These are phyloP conservation scores for Menidia menidia DNA, from an alignment of 2,797 vertebrate species.

Conservation along the genomic window DNA sequence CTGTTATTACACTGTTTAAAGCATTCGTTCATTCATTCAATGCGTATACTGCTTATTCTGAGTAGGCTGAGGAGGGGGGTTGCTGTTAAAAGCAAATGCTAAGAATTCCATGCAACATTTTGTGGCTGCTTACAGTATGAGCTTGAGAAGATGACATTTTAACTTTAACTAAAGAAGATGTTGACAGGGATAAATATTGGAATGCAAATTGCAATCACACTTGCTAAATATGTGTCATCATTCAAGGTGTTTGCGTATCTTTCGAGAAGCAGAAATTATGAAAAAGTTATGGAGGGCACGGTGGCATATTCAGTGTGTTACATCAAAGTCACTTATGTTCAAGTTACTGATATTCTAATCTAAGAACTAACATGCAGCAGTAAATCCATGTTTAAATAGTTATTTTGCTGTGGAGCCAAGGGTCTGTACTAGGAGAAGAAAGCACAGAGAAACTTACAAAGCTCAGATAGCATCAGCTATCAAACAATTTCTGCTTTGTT, in stretches of 20 bases:
- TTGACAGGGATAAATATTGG: background rate
- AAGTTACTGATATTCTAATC: background rate
- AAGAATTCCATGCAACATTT: too few species aligned
- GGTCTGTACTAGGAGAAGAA: background rate
- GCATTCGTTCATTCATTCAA: too few species aligned
- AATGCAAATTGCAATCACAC: constrained; percentile 4
- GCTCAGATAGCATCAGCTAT: constrained; percentile 17
- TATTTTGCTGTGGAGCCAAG: too few species aligned
- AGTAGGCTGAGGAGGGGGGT: too few species aligned
- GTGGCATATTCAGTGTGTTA: too few species aligned
- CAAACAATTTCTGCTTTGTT: constrained; percentile 19
- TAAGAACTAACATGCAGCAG: too few species aligned
- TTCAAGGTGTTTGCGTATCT: background rate
- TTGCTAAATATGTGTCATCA: constrained; percentile 3
- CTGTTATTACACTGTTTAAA: too few species aligned
- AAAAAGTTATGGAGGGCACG: background rate
- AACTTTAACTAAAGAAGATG: background rate
- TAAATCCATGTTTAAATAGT: too few species aligned
- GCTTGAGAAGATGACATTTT: constrained; percentile 10
- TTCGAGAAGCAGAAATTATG: background rate
- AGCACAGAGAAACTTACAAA: background rate
- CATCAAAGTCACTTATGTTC: background rate
- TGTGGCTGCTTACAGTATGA: background rate
- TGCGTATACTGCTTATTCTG: too few species aligned
- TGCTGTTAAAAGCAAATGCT: background rate